Conservation (phyloP, 1,140 invertebrate species). For the Maniola jurtina region DNA sequence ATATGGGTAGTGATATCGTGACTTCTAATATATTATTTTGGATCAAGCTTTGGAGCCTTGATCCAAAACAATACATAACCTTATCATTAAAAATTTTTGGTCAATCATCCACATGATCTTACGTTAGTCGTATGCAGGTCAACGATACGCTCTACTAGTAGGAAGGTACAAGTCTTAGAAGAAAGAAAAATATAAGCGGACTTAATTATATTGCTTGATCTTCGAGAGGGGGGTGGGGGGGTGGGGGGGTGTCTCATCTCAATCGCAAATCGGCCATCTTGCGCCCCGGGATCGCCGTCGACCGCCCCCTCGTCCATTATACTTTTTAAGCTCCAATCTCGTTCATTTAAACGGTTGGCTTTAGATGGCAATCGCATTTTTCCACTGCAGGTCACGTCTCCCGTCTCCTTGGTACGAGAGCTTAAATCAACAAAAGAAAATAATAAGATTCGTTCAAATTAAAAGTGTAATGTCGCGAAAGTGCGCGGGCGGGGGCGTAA, state of each 20-base stretch:
- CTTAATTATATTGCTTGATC: conserved; percentile 76
- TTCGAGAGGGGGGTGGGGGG: conserved; percentile 48
- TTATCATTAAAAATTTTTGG: no score
- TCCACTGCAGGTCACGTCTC: conserved; percentile 82
- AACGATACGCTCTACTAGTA: not conserved
- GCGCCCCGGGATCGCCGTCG: conserved; percentile 62
- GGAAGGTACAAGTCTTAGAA: not conserved
- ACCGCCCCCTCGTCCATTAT: conserved; percentile 77
- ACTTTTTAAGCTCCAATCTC: conserved; percentile 84
- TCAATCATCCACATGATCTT: no score
- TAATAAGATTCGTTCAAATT: conserved; percentile 83
- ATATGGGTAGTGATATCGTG: no score
- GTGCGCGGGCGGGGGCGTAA: conserved; percentile 63
- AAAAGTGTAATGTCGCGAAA: conserved; percentile 82
- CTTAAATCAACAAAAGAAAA: conserved; percentile 83
- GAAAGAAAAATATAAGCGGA: conserved; percentile 44
- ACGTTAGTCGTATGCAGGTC: not conserved
- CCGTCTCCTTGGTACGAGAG: conserved; percentile 75
- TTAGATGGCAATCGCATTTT: conserved; percentile 83
- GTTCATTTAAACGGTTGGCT: conserved; percentile 83
- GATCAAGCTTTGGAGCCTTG: no score
- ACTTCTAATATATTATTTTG: no score
- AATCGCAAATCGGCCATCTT: conserved; percentile 79
- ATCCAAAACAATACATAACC: no score
- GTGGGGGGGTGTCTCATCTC: conserved; percentile 71